Conservation (phyloP, 1,140 invertebrate genomes). For the Pantala flavescens region DNA sequence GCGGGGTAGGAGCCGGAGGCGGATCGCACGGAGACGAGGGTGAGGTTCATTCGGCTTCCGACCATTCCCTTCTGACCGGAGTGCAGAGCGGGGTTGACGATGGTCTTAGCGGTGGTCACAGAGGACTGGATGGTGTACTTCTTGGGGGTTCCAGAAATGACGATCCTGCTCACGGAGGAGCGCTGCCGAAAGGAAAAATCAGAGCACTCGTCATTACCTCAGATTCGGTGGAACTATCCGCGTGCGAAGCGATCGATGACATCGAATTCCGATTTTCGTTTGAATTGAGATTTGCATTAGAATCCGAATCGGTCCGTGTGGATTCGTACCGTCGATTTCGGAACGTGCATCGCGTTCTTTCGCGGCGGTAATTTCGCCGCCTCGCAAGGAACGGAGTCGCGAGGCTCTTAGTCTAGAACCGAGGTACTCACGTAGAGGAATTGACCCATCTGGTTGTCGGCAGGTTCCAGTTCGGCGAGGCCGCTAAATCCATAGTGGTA, state of each 20-base stretch:
- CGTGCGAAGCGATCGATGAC: no score
- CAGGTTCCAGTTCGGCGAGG: slow-evolving; percentile 37
- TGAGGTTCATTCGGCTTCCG: slow-evolving; percentile 44
- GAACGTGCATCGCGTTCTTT: no score
- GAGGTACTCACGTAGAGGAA: slow-evolving; percentile 39
- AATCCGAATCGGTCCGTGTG: no score
- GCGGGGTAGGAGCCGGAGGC: slow-evolving; percentile 20
- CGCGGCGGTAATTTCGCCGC: no score
- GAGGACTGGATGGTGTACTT: slow-evolving; percentile 49
- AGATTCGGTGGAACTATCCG: no score
- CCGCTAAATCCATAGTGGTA: slow-evolving; percentile 49
- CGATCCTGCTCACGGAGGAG: slow-evolving; percentile 41
- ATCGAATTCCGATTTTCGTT: no score
- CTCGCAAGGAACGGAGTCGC: no score
- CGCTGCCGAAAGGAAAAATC: slow-evolving; percentile 31
- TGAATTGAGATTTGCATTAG: no score
- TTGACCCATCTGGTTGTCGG: slow-evolving; percentile 41
- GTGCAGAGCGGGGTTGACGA: slow-evolving; percentile 39
- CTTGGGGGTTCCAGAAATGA: slow-evolving; percentile 42
- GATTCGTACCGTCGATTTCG: no score
- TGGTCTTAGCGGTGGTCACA: slow-evolving; percentile 44
- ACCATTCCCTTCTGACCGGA: slow-evolving; percentile 44
- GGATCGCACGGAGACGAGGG: slow-evolving; percentile 34
- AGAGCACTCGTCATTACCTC: no score
- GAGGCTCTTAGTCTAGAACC: neutral